These are phyloP conservation scores for Mantis religiosa DNA, from an alignment of 2,888 invertebrate species.

Conservation along the genomic window DNA sequence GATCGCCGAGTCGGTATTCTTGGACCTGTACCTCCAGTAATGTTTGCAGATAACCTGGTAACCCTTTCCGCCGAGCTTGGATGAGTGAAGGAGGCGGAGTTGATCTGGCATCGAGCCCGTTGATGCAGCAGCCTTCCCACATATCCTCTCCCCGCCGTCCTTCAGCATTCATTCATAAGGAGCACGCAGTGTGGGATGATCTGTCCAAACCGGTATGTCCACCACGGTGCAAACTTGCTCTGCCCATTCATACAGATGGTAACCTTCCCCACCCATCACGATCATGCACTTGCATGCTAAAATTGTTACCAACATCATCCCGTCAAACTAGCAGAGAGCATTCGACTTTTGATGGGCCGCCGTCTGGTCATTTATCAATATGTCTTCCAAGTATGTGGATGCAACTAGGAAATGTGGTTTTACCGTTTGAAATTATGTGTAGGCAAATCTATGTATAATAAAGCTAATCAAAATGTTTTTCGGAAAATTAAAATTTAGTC, in stretches of 20 bases:
- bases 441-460: too few relatives aligned
- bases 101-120: not conserved
- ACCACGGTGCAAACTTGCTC: not conserved
- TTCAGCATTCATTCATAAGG: conserved; percentile 14
- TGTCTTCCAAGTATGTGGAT: too few relatives aligned
- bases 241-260: not conserved
- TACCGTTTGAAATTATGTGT: too few relatives aligned
- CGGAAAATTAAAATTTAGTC: too few relatives aligned
- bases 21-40: too few relatives aligned
- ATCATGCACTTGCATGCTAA: not conserved
- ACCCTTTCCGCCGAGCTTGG: not conserved
- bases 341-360: too few relatives aligned
- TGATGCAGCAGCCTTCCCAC: not conserved
- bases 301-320: not conserved
- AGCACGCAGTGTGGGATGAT: not conserved
- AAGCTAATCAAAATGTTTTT: too few relatives aligned
- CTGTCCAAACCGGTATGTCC: not conserved
- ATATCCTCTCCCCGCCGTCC: not conserved
- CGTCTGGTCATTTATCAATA: too few relatives aligned
- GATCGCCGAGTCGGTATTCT: too few relatives aligned
- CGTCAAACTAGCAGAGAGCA: too few relatives aligned
- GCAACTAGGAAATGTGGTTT: too few relatives aligned
- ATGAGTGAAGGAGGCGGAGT: not conserved
- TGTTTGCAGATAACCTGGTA: not conserved
- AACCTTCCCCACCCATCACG: not conserved